These are phyloP conservation scores for Anguilla marmorata DNA, from an alignment of 2,797 vertebrate genomes.

Conservation along the genomic window DNA sequence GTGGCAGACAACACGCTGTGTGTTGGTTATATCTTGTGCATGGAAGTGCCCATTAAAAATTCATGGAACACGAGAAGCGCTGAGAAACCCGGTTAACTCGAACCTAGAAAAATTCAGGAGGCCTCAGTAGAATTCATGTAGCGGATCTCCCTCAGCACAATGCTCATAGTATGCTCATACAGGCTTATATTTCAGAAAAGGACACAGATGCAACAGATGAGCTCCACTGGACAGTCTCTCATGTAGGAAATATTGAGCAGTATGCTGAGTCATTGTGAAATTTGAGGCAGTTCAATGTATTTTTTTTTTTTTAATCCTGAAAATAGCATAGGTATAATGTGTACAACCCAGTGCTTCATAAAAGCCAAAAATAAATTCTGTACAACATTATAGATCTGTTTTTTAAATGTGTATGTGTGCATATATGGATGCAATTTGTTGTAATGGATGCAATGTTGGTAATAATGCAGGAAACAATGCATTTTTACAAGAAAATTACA, in stretches of 20 bases:
- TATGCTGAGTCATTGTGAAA: neutral
- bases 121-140: neutral
- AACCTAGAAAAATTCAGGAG: neutral
- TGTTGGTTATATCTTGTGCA: constrained; percentile 6
- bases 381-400: neutral
- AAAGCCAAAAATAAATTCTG: neutral
- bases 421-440: too few relatives aligned
- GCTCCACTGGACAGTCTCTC: neutral
- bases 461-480: too few relatives aligned
- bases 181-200: neutral
- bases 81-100: neutral
- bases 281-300: neutral
- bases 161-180: neutral
- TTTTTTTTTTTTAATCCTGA: too few relatives aligned
- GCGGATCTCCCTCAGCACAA: neutral
- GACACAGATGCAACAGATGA: neutral
- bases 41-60: constrained; percentile 6
- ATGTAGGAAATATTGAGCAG: neutral
- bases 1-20: neutral
- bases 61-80: neutral
- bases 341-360: too few relatives aligned
- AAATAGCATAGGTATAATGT: too few relatives aligned
- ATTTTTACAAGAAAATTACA: too few relatives aligned
- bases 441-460: too few relatives aligned
- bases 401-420: neutral